Evolutionary conservation across 2,888 invertebrate genomes (phyloP).

Genomic region (Abscondita cerata): DNA sequence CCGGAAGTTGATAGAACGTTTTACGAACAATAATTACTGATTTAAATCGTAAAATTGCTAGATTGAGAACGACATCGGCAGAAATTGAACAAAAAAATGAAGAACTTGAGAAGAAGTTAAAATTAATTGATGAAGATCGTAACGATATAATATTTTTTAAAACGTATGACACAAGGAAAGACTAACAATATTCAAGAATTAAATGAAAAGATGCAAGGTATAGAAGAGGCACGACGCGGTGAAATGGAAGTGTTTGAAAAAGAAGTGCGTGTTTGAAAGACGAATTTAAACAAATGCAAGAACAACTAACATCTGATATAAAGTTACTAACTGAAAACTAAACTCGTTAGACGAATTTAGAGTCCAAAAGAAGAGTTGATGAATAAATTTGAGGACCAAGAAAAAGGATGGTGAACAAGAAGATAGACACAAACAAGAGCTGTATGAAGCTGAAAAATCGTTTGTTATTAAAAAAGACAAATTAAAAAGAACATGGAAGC

Average conservation of each 20-base stretch:
- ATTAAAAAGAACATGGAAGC: slow-evolving; percentile 88
- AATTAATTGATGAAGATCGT: slow-evolving; percentile 79
- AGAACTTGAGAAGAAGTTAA: slow-evolving; percentile 66
- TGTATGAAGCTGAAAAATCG: slow-evolving; percentile 76
- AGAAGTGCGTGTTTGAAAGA: slow-evolving; percentile 72
- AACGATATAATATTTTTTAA: slow-evolving; percentile 85
- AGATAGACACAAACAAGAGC: slow-evolving; percentile 74
- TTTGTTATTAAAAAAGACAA: slow-evolving; percentile 81
- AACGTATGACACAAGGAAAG: slow-evolving; percentile 75
- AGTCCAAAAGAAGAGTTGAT: slow-evolving; percentile 84
- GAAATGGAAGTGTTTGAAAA: slow-evolving; percentile 73
- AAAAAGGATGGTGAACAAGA: slow-evolving; percentile 78
- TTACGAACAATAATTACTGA: slow-evolving; percentile 82
- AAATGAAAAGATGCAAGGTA: slow-evolving; percentile 75
- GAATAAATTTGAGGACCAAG: slow-evolving; percentile 83
- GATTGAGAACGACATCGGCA: slow-evolving; percentile 62
- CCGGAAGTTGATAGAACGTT: slow-evolving; percentile 82
- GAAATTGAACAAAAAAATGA: slow-evolving; percentile 78
- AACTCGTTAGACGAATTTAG: slow-evolving; percentile 91
- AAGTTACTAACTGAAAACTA: slow-evolving; percentile 84
- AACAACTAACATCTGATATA: slow-evolving; percentile 85
- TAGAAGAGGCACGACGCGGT: slow-evolving; percentile 73
- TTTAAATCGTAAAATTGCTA: slow-evolving; percentile 79
- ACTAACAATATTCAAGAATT: slow-evolving; percentile 69
- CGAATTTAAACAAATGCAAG: slow-evolving; percentile 80